Percentiles rank a stretch among this genome's conserved stretches.
Conservation (phyloP, 2,113 vertebrate species). For the Scopus umbretta region DNA sequence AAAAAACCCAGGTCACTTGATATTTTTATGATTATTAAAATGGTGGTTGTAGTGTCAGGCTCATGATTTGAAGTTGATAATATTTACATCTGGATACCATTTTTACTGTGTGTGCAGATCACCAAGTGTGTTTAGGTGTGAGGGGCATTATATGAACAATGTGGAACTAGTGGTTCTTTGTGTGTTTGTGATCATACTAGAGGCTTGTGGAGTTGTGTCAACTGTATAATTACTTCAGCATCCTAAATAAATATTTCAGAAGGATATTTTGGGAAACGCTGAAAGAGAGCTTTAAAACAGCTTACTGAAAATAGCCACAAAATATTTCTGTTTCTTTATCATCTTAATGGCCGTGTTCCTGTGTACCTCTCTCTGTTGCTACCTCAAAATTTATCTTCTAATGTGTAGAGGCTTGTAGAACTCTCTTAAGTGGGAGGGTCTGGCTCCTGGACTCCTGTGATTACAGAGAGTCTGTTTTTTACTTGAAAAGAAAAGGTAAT, state of each 20-base stretch:
- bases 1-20: background rate
- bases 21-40: background rate
- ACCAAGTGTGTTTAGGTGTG: background rate
- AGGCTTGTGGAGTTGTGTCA: background rate
- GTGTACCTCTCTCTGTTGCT: background rate
- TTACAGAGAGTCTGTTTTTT: background rate
- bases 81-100: background rate
- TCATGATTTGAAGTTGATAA: background rate
- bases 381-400: background rate
- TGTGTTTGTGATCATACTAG: background rate
- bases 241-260: background rate
- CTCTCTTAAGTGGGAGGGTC: background rate
- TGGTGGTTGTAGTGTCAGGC: background rate
- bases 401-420: background rate
- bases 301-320: background rate
- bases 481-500: background rate
- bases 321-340: background rate
- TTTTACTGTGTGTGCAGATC: background rate
- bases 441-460: background rate
- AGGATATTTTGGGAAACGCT: background rate
- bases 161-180: background rate
- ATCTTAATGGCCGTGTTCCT: background rate
- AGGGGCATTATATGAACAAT: background rate
- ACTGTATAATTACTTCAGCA: background rate
- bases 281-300: background rate